phyloP scores from a whole-genome alignment of 2,888 invertebrate genomes.

The Cheilosia pagana region DNA sequence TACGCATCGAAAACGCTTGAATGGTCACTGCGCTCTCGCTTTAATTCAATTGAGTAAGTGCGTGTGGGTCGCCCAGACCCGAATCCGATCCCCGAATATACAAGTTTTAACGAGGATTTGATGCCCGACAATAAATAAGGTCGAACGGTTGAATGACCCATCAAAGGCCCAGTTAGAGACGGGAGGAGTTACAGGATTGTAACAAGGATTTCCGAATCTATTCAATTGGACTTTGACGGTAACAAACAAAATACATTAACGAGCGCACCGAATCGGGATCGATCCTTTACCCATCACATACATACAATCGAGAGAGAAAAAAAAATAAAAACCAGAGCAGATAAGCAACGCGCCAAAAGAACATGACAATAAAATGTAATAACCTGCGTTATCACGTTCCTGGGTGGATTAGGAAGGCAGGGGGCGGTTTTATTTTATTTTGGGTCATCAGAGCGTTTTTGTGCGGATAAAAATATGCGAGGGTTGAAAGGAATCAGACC shows the following conservation, averaged over 20 bases:
- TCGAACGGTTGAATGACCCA: slow-evolving; percentile 73
- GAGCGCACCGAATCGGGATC: slow-evolving; percentile 29
- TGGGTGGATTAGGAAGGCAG: background rate
- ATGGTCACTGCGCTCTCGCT: slow-evolving; percentile 62
- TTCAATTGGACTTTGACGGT: slow-evolving; percentile 65
- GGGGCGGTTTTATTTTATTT: slow-evolving; percentile 48
- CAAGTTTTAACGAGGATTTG: slow-evolving; percentile 74
- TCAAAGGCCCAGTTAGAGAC: slow-evolving; percentile 36
- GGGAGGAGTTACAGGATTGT: slow-evolving; percentile 2
- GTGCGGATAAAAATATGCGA: slow-evolving; percentile 48
- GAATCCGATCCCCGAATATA: background rate
- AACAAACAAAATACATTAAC: slow-evolving; percentile 71
- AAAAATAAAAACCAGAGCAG: slow-evolving; percentile 33
- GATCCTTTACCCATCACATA: slow-evolving; percentile 12
- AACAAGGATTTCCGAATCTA: slow-evolving; percentile 66
- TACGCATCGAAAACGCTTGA: slow-evolving; percentile 72
- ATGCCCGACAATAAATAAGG: slow-evolving; percentile 73
- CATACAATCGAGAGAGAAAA: slow-evolving; percentile 34
- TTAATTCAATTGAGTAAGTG: slow-evolving; percentile 67
- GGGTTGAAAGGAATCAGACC: background rate
- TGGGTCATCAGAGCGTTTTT: slow-evolving; percentile 50
- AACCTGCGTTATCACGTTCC: slow-evolving; percentile 71
- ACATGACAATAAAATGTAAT: slow-evolving; percentile 75
- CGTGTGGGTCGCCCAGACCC: slow-evolving; percentile 16
- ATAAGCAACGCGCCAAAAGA: slow-evolving; percentile 66